Percentiles rank a stretch among this genome's conserved stretches.
Evolutionary conservation across 2,113 vertebrate species (phyloP).

Genomic region (Triplophysa dalaica): DNA sequence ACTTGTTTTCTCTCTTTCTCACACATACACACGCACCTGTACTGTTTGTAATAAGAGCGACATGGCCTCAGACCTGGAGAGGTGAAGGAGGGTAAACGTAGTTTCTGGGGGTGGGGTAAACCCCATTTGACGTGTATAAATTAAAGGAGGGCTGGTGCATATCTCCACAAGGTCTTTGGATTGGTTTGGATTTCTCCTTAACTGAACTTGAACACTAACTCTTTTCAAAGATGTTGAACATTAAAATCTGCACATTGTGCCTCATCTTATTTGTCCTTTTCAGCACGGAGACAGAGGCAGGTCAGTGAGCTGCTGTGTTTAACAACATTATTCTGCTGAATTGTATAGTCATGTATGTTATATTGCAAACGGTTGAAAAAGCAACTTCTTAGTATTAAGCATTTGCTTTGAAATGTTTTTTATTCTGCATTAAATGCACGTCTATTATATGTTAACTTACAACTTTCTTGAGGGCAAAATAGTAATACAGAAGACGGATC

Average conservation of each 20-base stretch:
- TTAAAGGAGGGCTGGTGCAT: not conserved
- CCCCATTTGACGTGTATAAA: not conserved
- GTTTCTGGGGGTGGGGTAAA: conserved; percentile 1
- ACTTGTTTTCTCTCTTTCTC: not conserved
- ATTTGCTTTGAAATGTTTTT: no score
- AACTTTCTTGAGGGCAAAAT: not conserved
- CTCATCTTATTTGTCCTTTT: conserved; percentile 28
- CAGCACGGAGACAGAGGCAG: conserved; percentile 28
- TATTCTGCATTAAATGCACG: no score
- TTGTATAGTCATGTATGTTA: not conserved
- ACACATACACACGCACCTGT: not conserved
- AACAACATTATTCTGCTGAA: fast-evolving
- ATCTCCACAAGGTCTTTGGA: not conserved
- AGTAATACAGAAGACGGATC: not conserved
- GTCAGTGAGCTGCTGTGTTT: conserved; percentile 14
- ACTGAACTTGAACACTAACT: not conserved
- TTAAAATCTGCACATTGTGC: not conserved
- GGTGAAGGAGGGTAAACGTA: not conserved
- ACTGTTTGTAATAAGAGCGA: not conserved
- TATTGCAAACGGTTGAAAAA: not conserved
- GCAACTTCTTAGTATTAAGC: no score
- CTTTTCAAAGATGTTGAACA: not conserved
- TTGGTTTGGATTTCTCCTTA: not conserved
- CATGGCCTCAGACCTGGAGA: not conserved
- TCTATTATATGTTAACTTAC: not conserved